Evolutionary conservation across 2,113 vertebrate species (phyloP).

Genomic region (Gymnogyps californianus): DNA sequence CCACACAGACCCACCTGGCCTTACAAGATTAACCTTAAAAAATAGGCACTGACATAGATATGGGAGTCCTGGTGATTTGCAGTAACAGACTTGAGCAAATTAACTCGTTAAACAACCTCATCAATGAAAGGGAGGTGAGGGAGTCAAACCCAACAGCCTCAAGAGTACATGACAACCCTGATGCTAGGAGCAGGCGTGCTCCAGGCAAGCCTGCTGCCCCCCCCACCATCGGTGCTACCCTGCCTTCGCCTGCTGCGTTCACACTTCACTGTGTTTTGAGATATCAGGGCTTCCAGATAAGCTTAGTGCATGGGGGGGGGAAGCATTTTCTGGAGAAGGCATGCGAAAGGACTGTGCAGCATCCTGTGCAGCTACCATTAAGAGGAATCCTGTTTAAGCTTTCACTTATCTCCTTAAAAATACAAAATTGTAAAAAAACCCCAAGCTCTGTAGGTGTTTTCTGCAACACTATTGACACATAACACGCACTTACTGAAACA

Average conservation of each 20-base stretch:
- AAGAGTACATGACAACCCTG: background rate
- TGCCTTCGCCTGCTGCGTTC: background rate
- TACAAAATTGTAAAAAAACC: background rate
- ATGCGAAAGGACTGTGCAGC: background rate
- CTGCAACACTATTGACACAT: background rate
- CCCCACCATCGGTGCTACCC: fast-evolving
- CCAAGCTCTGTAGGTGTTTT: background rate
- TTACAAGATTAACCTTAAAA: background rate
- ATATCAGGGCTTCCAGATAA: background rate
- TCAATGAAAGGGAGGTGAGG: background rate
- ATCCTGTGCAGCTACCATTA: background rate
- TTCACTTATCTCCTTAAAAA: background rate
- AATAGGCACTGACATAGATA: background rate
- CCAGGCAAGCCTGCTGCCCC: background rate
- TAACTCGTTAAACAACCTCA: background rate
- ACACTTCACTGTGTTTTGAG: background rate
- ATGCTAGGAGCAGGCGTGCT: background rate
- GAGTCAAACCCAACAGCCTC: background rate
- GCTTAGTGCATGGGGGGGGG: background rate
- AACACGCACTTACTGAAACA: background rate
- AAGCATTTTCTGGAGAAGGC: background rate
- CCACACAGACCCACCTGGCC: background rate
- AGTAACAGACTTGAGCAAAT: background rate
- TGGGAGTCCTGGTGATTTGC: background rate
- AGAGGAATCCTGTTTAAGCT: background rate